Evolutionary conservation across 1,140 invertebrate species (phyloP), one percentile per base, ranked within the genome.

Genomic region (Leptopilina clavipes): DNA sequence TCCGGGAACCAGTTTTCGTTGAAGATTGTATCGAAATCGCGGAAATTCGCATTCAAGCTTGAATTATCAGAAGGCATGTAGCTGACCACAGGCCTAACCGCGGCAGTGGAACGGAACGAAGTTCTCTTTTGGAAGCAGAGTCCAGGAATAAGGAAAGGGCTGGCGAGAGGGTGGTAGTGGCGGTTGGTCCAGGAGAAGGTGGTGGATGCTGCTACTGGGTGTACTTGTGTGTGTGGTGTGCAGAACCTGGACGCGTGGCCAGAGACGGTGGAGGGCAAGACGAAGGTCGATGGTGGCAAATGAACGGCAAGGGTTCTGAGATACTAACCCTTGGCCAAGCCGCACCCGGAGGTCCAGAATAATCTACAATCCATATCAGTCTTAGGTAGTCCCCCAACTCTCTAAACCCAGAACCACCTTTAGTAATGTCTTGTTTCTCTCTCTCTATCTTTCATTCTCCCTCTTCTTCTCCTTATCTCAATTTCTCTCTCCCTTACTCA

Each of bases 311-410:
- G 87, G 87, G 86, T 87, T 86, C 82, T 76, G 82, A 88, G 86
- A 89, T 89, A 86, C 88, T 89, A 90, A 90, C 89, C 88, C 89
- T 90, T 89, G 88, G 88, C 89, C 89, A 89, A 87, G 88, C 89
- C 87, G 87, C 89, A 88, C 89, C 89, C 88, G 85, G 85, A 90
- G 88, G 89, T 90, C 89, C 89, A 89, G 89, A 90, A 90, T 90
- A 90, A 90, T 90, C 89, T 89, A 90, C 88, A 89, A 90, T 90
- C 89, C 89, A 90, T 90, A 90, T 89, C 89, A 90, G 89, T 90
- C 89, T 90, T 90, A 87, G 87, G 85, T 89, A 89, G 87, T 89
- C 87, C 86, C 81, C 83, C 79, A 44, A 40, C 75, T 56, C 76
- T 75, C 77, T 72, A 72, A 79, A 80, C 76, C 79, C 77, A 18